Evolutionary conservation across 2,797 vertebrate species (phyloP).

Genomic region (Macropodus opercularis): DNA sequence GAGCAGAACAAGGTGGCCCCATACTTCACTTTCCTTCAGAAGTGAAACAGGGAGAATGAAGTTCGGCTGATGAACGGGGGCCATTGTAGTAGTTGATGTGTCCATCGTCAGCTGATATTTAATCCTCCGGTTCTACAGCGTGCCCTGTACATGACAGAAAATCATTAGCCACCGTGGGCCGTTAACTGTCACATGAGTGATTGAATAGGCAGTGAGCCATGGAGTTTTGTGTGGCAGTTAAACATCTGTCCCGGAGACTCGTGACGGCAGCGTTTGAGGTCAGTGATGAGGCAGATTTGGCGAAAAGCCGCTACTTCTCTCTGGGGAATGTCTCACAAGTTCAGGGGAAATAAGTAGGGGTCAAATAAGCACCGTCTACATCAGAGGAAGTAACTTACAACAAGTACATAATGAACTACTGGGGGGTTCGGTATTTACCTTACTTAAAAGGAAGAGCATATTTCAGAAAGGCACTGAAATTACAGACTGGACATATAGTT

Average conservation of each 20-base stretch:
- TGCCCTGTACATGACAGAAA: constrained; percentile 83
- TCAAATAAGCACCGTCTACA: constrained; percentile 44
- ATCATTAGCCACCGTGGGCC: constrained; percentile 83
- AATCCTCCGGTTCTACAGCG: constrained; percentile 78
- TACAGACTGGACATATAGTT: not conserved
- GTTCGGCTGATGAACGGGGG: constrained; percentile 67
- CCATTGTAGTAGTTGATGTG: constrained; percentile 76
- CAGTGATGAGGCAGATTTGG: constrained; percentile 77
- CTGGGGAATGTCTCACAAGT: constrained; percentile 49
- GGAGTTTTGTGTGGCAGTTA: constrained; percentile 79
- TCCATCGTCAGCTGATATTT: constrained; percentile 80
- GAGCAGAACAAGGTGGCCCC: constrained; percentile 35
- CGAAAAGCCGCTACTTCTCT: constrained; percentile 58
- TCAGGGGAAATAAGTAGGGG: constrained; percentile 41
- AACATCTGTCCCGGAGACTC: constrained; percentile 71
- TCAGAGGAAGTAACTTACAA: not conserved
- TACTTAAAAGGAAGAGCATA: not conserved
- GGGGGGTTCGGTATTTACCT: not conserved
- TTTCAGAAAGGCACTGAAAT: not conserved
- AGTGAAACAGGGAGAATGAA: constrained; percentile 35
- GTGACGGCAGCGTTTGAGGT: constrained; percentile 64
- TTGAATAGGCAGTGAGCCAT: constrained; percentile 81
- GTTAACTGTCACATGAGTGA: constrained; percentile 87
- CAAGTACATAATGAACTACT: not conserved
- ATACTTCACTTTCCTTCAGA: constrained; percentile 63